Base-by-base conservation (phyloP, 2,113 vertebrate species). In the Todiramphus chloris region DNA sequence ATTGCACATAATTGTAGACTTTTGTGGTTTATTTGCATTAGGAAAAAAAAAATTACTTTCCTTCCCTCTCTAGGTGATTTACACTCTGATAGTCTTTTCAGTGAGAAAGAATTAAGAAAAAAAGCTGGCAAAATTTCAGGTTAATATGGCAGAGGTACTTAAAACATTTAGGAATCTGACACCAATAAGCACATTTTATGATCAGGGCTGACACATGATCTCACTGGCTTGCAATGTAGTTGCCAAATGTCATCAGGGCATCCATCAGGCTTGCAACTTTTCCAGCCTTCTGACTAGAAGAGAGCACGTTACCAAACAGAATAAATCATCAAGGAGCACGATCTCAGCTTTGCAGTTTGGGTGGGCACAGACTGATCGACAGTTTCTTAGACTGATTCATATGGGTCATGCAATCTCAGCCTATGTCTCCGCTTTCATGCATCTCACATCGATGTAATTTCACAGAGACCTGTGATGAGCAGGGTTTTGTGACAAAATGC, bases 341-440 rank as follows among this genome's bases (percentile, higher is more conserved):
- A 53, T 18, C 23, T 81, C n/a, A 56, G 24, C 39, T 67, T 76
- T 63, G 25, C 8, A 56, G 9, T 3, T 80, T 16, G 11, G 5
- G 14, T 35, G 23, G 9, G 14, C 19, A 39, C 31, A 60, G 19
- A 16, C 24, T 33, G n/a, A 21, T 13, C 11, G 23, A 41, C 11
- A 2, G 5, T 44, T 87, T 67, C 20, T 53, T 63, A 33, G 20
- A n/a, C 24, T 58, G 51, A 37, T 3, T 33, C 13, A 24, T 24
- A 16, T 1, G 5, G 9, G 5, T 13, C 62, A 28, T 58, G n/a
- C 55, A 84, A 63, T 58, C 14, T 59, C 66, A 44, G 16, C 14
- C 21, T 55, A 17, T 1, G 0, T n/a, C 33, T 83, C 44, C 3
- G 2, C 15, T 50, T 69, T 7, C 13, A 21, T 0, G 1, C 2